A percentile compares a stretch with the other conserved stretches of the same genome.
Evolutionary conservation across 2,113 vertebrate species (phyloP).

Genomic region (Lagopus leucura): DNA sequence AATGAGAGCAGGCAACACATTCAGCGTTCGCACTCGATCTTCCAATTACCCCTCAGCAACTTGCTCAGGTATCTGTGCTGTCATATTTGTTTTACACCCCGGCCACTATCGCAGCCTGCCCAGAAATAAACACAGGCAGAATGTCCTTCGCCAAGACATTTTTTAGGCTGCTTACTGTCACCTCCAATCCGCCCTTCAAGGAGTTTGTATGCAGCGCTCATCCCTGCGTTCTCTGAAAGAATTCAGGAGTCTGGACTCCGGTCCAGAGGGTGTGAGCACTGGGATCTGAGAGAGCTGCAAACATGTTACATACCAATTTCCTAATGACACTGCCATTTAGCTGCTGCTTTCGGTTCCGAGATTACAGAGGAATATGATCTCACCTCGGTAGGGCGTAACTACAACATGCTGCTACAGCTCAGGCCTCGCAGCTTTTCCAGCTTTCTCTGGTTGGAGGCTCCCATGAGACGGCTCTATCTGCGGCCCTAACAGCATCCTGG

Average conservation of each 20-base stretch:
- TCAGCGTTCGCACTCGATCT: not conserved
- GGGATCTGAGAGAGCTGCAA: not conserved
- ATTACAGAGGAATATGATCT: slow-evolving; percentile 47
- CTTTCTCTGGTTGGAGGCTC: not conserved
- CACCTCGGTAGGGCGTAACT: slow-evolving; percentile 3
- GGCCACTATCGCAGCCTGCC: not conserved
- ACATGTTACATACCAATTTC: not conserved
- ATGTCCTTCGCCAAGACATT: not conserved
- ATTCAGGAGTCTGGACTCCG: not conserved
- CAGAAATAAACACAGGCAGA: not conserved
- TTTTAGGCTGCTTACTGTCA: not conserved
- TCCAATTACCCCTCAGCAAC: not conserved
- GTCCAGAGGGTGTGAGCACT: not conserved
- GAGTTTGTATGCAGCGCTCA: not conserved
- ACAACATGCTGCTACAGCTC: slow-evolving; percentile 50
- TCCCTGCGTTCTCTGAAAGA: not conserved
- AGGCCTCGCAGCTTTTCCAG: not conserved
- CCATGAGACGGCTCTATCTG: not conserved
- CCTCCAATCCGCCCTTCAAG: not conserved
- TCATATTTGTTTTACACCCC: not conserved
- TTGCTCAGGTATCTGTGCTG: not conserved
- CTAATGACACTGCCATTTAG: not conserved
- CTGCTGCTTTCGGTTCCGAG: slow-evolving; percentile 14
- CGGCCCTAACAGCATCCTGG: not conserved
- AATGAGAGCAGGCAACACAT: not conserved